A percentile compares a stretch with the other conserved stretches of the same genome.
phyloP scores from a whole-genome alignment of 2,113 vertebrate species.

The Lasiurus cinereus region DNA sequence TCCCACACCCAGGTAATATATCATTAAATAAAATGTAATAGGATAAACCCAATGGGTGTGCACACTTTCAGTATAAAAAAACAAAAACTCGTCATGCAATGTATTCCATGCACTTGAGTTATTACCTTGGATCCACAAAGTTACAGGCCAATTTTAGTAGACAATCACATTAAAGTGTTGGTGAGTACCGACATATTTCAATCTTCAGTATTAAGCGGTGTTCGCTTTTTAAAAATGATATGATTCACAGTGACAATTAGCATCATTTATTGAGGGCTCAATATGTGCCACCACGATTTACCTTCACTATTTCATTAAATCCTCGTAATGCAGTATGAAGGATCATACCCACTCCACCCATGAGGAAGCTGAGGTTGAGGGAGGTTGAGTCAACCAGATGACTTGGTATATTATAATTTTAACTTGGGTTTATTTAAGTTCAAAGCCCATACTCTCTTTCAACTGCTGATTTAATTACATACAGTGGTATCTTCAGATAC shows the following conservation, averaged over 20 bases:
- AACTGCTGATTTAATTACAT: not conserved
- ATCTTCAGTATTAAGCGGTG: not conserved
- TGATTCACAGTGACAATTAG: not conserved
- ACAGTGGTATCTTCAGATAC: too few relatives aligned
- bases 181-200: not conserved
- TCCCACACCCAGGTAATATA: not conserved
- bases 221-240: slow-evolving; percentile 24
- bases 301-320: not conserved
- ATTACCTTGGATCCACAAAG: not conserved
- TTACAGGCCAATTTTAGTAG: not conserved
- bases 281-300: not conserved
- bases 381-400: not conserved
- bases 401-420: slow-evolving; percentile 12
- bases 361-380: not conserved
- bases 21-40: slow-evolving; percentile 50
- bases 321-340: not conserved
- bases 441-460: not conserved
- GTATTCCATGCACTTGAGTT: slow-evolving; percentile 9
- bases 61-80: slow-evolving; percentile 12
- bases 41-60: not conserved
- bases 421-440: not conserved
- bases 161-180: not conserved
- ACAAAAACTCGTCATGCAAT: not conserved
- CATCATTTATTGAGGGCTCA: not conserved
- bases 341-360: not conserved